Evolutionary conservation across 2,888 invertebrate genomes (phyloP).

Genomic region (Cosmia trapezina): DNA sequence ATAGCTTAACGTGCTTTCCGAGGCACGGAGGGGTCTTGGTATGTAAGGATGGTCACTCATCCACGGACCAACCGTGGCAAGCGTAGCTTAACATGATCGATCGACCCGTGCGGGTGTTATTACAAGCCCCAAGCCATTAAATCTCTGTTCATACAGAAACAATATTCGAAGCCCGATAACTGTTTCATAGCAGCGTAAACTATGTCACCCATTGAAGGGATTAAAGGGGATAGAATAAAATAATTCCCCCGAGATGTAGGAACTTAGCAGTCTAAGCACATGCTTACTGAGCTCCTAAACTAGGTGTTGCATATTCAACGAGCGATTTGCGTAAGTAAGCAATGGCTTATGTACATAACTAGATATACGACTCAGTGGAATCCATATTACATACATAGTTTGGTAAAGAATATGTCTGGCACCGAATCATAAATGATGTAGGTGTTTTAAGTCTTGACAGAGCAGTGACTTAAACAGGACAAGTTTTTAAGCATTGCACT

Average conservation of each 20-base stretch:
- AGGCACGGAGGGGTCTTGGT: too few relatives aligned
- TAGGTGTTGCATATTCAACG: conserved; percentile 90
- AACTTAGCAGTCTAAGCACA: conserved; percentile 89
- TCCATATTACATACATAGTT: conserved; percentile 66
- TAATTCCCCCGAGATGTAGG: conserved; percentile 76
- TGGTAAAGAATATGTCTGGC: conserved; percentile 62
- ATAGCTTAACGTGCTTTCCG: too few relatives aligned
- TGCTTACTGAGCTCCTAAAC: conserved; percentile 88
- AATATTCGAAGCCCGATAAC: conserved; percentile 29
- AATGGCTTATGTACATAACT: conserved; percentile 87
- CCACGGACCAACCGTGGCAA: too few relatives aligned
- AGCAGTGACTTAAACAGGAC: not conserved
- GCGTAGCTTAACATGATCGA: too few relatives aligned
- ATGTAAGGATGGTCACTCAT: too few relatives aligned
- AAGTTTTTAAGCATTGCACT: too few relatives aligned
- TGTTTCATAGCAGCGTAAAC: conserved; percentile 45
- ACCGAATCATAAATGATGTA: not conserved
- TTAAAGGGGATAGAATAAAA: conserved; percentile 71
- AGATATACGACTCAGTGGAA: conserved; percentile 70
- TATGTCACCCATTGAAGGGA: conserved; percentile 61
- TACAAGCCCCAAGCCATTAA: not conserved
- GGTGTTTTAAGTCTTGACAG: not conserved
- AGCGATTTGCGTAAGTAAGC: conserved; percentile 90
- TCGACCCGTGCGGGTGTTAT: too few relatives aligned
- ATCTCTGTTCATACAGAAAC: not conserved